Evolutionary conservation across 2,113 vertebrate genomes (phyloP).

Genomic region (Strigops habroptila): DNA sequence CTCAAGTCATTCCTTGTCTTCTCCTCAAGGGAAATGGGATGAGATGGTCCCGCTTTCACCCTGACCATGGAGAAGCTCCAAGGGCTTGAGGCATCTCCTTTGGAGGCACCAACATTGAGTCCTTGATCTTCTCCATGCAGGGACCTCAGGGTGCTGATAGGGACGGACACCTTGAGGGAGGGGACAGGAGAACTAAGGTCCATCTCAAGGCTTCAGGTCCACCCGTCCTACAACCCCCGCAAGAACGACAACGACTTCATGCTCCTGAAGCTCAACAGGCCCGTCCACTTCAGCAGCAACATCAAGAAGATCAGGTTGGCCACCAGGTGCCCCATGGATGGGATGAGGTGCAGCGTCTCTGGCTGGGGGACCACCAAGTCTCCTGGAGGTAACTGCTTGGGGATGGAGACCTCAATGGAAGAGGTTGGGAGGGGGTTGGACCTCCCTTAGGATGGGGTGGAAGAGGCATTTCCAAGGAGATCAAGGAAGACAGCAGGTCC

Average conservation of each 20-base stretch:
- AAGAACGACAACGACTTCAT: background rate
- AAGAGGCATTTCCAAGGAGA: background rate
- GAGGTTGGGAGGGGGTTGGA: background rate
- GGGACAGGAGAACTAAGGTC: background rate
- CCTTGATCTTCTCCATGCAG: background rate
- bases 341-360: background rate
- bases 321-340: fast-evolving
- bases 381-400: background rate
- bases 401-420: fast-evolving
- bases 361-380: background rate
- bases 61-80: background rate
- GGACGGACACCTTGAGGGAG: background rate
- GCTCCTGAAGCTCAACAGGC: background rate
- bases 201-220: fast-evolving
- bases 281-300: background rate
- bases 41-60: background rate
- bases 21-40: background rate
- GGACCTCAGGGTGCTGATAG: background rate
- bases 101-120: background rate
- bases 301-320: background rate
- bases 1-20: background rate
- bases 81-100: background rate
- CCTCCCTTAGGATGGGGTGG: no score
- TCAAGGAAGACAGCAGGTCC: background rate
- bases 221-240: background rate